Evolutionary conservation across 1,140 invertebrate genomes (phyloP), one percentile per base, ranked within the genome.

Genomic region (Zaprionus camerounensis): DNA sequence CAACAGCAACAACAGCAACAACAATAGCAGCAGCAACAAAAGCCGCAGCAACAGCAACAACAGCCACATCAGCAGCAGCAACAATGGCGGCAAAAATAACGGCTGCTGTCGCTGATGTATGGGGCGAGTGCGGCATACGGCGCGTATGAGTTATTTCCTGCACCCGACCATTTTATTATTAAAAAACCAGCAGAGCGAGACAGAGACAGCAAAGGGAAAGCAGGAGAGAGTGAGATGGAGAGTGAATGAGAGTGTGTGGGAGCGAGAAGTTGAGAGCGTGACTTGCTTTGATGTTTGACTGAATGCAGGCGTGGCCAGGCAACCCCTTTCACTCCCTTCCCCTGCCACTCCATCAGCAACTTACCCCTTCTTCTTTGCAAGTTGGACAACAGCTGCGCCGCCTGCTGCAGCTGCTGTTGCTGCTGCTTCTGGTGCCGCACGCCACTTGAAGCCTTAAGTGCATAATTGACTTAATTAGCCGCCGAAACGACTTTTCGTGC

Each of bases 391-490:
- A 46, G 59, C 38, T 57, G 41, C 26, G n/a, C 24, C 17, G 61
- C 15, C 55, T 58, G 59, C 31, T 24, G 58, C 9, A 3, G 31
- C 26, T 49, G 69, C 34, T 22, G 59, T 15, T 31, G 69, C 51
- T 56, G 62, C 76, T 64, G 72, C 72, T 77, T 66, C 46, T 74
- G 67, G 66, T 72, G 84, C 78, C 75, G 84, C 81, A 88, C 85
- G 84, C 84, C 76, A 90, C 84, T 88, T 90, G 81, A 81, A 74
- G 71, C 84, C 69, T 75, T 81, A 88, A 88, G 84, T 88, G 84
- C 84, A 88, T 90, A 88, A 88, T 88, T 88, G 84, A 90, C 84
- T 88, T 88, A 88, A 88, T 88, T 88, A 88, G 84, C 84, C 85
- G 81, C 85, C 85, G 81, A 88, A 88, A 84, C 85, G 85, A 73